phyloP scores from a whole-genome alignment of 2,888 invertebrate species.

The Hypercompe scribonia region DNA sequence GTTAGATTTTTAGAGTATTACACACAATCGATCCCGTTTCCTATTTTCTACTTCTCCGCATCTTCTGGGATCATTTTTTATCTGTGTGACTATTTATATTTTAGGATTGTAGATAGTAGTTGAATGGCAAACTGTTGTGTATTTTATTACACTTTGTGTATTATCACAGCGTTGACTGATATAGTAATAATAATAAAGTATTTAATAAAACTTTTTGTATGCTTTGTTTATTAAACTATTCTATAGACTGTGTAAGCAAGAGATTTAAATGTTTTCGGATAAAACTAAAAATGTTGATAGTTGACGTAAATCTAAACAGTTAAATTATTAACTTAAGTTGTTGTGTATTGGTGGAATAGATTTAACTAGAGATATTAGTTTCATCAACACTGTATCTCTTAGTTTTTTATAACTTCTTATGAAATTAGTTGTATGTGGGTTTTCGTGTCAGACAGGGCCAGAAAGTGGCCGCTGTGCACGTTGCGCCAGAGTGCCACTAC shows the following conservation, averaged over 20 bases:
- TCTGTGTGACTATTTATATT: conserved; percentile 57
- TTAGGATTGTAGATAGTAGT: conserved; percentile 44
- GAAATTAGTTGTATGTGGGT: conserved; percentile 69
- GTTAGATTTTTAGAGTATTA: background rate
- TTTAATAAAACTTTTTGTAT: conserved; percentile 31
- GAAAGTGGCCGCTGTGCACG: conserved; percentile 46
- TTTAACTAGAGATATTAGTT: background rate
- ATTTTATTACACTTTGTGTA: conserved; percentile 56
- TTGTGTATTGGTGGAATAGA: background rate
- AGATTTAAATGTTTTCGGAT: background rate
- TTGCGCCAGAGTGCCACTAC: conserved; percentile 52
- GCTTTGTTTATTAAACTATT: conserved; percentile 2
- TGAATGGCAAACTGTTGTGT: conserved; percentile 50
- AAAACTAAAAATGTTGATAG: background rate
- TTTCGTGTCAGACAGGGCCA: conserved; percentile 71
- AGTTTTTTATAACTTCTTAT: conserved; percentile 26
- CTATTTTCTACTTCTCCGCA: background rate
- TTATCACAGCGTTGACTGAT: conserved; percentile 65
- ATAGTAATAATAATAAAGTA: conserved; percentile 64
- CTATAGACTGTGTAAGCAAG: background rate
- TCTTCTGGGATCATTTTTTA: background rate
- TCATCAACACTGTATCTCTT: background rate
- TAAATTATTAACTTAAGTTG: background rate
- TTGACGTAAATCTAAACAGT: background rate
- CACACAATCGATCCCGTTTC: background rate